Evolutionary conservation across 2,113 vertebrate genomes (phyloP).

Genomic region (Potamarius usumacintae): DNA sequence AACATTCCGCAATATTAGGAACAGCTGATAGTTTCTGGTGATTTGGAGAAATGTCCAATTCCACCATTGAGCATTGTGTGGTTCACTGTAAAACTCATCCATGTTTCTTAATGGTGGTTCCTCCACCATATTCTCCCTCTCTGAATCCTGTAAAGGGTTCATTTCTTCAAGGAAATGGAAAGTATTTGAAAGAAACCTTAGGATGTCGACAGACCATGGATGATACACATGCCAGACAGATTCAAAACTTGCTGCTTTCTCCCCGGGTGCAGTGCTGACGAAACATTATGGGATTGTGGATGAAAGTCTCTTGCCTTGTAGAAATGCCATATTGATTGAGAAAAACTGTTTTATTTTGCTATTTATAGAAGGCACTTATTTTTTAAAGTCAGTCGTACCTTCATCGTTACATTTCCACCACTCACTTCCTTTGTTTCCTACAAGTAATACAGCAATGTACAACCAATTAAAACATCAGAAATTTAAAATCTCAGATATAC

Average conservation of each 20-base stretch:
- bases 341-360: conserved; percentile 15
- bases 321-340: conserved; percentile 9
- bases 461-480: background rate
- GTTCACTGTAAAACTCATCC: background rate
- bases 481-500: background rate
- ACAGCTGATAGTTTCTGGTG: background rate
- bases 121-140: background rate
- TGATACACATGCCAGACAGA: conserved; percentile 5
- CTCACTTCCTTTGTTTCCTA: background rate
- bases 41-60: background rate
- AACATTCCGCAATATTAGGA: background rate
- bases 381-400: background rate
- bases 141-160: background rate
- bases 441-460: background rate
- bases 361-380: background rate
- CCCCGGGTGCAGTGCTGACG: background rate
- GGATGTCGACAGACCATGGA: background rate
- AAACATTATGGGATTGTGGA: conserved; percentile 3
- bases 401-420: background rate
- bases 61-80: background rate
- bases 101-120: background rate
- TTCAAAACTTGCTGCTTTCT: background rate
- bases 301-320: conserved; percentile 18
- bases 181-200: background rate
- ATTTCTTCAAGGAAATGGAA: background rate